Base-by-base conservation (phyloP, 2,888 invertebrate genomes). In the Mellilla xanthometata region DNA sequence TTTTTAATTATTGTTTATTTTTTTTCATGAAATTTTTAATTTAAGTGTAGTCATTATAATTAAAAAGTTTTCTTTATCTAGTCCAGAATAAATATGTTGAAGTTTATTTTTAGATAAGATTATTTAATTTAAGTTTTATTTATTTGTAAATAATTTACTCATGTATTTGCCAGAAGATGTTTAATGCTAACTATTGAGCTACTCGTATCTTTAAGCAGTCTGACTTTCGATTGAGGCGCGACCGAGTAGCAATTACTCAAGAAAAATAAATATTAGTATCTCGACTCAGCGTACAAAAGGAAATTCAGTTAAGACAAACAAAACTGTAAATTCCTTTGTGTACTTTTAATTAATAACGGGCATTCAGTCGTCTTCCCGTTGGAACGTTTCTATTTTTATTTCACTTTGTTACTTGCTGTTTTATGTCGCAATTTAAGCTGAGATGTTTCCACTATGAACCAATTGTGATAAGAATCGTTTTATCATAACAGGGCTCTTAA, bases 271-370 rank as follows among this genome's bases (percentile, higher is more conserved):
- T 41, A 34, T 24, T 12, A 19, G 28, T 29, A 41, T 31, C 35
- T 22, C 12, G 39, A 27, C 27, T 45, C 31, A 22, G 30, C 41
- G 30, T 19, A 34, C 38, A 45, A 39, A 42, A 24, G 31, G 32
- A 34, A 45, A 35, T 24, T 49, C 30, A 29, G 26, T 33, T 10
- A 39, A 34, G 27, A 41, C 41, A 50, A 39, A 41, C 41, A 31
- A 23, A 34, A 39, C 31, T 23, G 32, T 41, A 49, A 41, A 39
- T 41, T 45, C 38, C 45, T 49, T 45, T 42, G 45, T 50, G 19
- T 42, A 41, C 27, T 35, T 41, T 50, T 42, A 39, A 50, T 50
- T 45, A 45, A 45, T 39, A 48, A 48, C 13, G 19, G 23, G n/a
- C 15, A 29, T 28, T 36, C 26, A 34, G 34, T 42, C 34, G 15